Evolutionary conservation across 2,888 invertebrate genomes (phyloP).

Genomic region (Elmis aenea): DNA sequence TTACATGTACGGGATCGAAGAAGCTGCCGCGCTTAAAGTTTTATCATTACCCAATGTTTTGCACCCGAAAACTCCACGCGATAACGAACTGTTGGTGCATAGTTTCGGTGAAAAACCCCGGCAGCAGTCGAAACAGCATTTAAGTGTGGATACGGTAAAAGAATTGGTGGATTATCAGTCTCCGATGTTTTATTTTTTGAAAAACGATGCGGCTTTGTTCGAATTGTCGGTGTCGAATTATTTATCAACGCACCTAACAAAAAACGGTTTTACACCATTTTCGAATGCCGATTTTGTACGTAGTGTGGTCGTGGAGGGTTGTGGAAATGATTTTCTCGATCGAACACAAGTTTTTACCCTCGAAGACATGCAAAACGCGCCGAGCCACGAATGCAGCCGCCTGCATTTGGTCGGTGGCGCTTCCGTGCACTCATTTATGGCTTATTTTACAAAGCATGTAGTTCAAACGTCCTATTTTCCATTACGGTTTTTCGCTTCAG

Average conservation of each 20-base stretch:
- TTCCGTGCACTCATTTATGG: slow-evolving; percentile 67
- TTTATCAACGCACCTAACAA: slow-evolving; percentile 47
- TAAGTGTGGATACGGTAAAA: slow-evolving; percentile 52
- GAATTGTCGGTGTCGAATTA: slow-evolving; percentile 59
- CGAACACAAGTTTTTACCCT: slow-evolving; percentile 56
- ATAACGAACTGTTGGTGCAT: slow-evolving; percentile 34
- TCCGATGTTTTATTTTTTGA: slow-evolving; percentile 58
- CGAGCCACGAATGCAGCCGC: slow-evolving; percentile 51
- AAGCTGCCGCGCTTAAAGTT: slow-evolving; percentile 58
- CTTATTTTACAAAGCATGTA: slow-evolving; percentile 64
- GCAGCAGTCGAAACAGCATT: slow-evolving; percentile 47
- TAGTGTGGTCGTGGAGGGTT: slow-evolving; percentile 70
- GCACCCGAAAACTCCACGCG: slow-evolving; percentile 57
- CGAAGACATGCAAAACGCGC: slow-evolving; percentile 53
- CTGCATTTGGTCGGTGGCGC: slow-evolving; percentile 73
- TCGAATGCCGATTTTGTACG: slow-evolving; percentile 75
- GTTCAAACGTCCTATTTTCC: slow-evolving; percentile 61
- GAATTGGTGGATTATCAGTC: slow-evolving; percentile 56
- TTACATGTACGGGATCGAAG: slow-evolving; percentile 67
- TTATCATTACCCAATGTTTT: slow-evolving; percentile 67
- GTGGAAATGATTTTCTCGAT: slow-evolving; percentile 56
- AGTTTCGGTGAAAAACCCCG: slow-evolving; percentile 34
- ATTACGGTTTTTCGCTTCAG: slow-evolving; percentile 63
- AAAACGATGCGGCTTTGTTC: slow-evolving; percentile 65
- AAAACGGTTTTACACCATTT: slow-evolving; percentile 57